Percentiles rank a stretch among this genome's conserved stretches.
Conservation (phyloP, 2,113 vertebrate genomes). For the Cynopterus brachyotis region DNA sequence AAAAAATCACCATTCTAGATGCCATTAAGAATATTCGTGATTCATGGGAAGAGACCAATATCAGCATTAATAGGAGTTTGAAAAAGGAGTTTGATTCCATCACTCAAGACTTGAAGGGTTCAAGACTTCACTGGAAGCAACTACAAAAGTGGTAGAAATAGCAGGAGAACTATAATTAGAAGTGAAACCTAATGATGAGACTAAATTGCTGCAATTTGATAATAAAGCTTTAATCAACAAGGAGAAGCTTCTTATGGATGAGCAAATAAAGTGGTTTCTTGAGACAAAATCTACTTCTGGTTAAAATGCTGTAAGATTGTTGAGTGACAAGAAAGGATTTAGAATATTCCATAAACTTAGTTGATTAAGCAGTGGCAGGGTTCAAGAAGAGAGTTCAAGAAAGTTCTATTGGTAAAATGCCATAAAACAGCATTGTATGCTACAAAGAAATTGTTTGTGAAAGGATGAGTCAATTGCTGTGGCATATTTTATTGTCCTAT, state of each 20-base stretch:
- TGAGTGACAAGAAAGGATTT: no score
- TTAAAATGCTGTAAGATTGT: no score
- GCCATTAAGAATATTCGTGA: not conserved
- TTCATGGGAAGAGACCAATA: not conserved
- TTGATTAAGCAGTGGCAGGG: not conserved
- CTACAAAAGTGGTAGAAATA: not conserved
- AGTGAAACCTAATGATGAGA: not conserved
- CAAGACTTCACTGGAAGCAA: not conserved
- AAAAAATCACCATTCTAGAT: not conserved
- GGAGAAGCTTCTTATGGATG: not conserved
- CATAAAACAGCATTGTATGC: not conserved
- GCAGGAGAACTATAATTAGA: not conserved
- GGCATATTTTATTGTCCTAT: not conserved
- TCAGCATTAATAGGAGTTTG: not conserved
- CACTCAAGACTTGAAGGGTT: not conserved
- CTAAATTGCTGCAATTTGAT: not conserved
- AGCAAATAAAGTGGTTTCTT: no score
- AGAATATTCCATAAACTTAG: no score
- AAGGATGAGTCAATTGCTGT: not conserved
- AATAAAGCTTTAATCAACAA: not conserved
- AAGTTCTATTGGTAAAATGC: not conserved
- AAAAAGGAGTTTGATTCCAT: not conserved
- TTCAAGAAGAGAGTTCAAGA: not conserved
- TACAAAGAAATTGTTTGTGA: not conserved
- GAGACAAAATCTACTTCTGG: no score